Conservation (phyloP, 2,888 invertebrate genomes). For the Rosalia funebris region DNA sequence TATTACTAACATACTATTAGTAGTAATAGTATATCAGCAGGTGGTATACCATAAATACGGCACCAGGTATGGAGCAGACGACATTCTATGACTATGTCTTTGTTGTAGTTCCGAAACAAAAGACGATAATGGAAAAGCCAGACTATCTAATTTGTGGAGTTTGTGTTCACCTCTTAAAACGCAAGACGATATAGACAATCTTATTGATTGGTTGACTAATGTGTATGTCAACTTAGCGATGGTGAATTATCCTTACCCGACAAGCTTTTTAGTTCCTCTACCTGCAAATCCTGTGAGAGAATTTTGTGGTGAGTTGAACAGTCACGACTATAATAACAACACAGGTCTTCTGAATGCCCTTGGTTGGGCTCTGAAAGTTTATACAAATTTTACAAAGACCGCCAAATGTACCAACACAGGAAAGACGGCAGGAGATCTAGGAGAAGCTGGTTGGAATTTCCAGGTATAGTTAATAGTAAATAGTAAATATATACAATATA, state of each 20-base stretch:
- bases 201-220: slow-evolving; percentile 78
- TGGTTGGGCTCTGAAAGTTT: slow-evolving; percentile 77
- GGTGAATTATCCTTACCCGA: slow-evolving; percentile 94
- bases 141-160: slow-evolving; percentile 78
- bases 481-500: too few species aligned
- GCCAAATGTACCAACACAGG: slow-evolving; percentile 74
- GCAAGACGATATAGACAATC: slow-evolving; percentile 65
- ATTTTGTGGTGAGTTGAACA: slow-evolving; percentile 68
- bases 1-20: too few species aligned
- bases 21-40: too few species aligned
- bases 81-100: too few species aligned
- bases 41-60: too few species aligned
- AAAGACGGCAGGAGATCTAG: slow-evolving; percentile 70
- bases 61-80: too few species aligned
- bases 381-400: slow-evolving; percentile 83
- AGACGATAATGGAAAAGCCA: slow-evolving; percentile 74
- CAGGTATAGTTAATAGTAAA: too few species aligned
- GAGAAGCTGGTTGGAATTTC: slow-evolving; percentile 81
- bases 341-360: slow-evolving; percentile 70
- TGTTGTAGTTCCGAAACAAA: slow-evolving; percentile 64
- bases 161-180: slow-evolving; percentile 78
- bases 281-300: slow-evolving; percentile 85
- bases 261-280: slow-evolving; percentile 82
- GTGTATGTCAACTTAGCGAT: slow-evolving; percentile 87
- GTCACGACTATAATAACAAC: slow-evolving; percentile 34